A percentile compares a stretch with the other conserved stretches of the same genome.
These are phyloP conservation scores for Halcyon malimbica DNA, from an alignment of 2,113 vertebrate genomes.

Conservation along the genomic window DNA sequence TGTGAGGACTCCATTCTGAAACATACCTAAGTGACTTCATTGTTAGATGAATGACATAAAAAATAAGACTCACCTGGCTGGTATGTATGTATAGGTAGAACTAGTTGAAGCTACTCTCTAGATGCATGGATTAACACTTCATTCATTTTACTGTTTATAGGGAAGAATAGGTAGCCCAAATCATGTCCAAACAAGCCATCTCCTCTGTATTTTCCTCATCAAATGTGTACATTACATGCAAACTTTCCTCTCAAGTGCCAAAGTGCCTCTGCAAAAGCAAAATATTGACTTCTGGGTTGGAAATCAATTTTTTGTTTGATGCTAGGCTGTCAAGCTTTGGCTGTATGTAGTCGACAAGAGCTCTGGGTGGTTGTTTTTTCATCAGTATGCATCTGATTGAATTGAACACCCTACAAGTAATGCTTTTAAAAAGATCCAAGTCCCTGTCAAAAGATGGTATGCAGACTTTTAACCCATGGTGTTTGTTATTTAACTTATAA, in stretches of 20 bases:
- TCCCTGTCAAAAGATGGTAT: not conserved
- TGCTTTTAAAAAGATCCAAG: conserved; percentile 10
- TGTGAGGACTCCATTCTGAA: not conserved
- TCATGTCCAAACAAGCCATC: not conserved
- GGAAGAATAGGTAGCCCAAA: not conserved
- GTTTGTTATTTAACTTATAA: conserved; percentile 6
- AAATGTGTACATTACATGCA: conserved; percentile 26
- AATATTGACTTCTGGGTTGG: conserved; percentile 56
- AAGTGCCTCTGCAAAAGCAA: conserved; percentile 56
- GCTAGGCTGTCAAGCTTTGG: conserved; percentile 33
- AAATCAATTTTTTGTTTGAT: conserved; percentile 61
- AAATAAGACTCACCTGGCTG: not conserved
- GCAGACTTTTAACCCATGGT: conserved; percentile 3
- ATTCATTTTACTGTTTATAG: not conserved
- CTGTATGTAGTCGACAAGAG: not conserved
- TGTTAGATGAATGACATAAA: not conserved
- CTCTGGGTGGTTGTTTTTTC: conserved; percentile 15
- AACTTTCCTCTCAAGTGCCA: conserved; percentile 46
- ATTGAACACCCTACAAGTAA: not conserved
- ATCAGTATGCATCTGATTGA: not conserved
- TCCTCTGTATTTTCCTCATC: not conserved
- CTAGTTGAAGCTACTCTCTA: not conserved
- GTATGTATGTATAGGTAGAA: not conserved
- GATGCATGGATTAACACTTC: not conserved
- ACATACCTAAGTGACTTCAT: not conserved